A percentile compares a stretch with the other conserved stretches of the same genome.
Evolutionary conservation across 1,140 invertebrate genomes (phyloP).

Genomic region (Coptotermes formosanus): DNA sequence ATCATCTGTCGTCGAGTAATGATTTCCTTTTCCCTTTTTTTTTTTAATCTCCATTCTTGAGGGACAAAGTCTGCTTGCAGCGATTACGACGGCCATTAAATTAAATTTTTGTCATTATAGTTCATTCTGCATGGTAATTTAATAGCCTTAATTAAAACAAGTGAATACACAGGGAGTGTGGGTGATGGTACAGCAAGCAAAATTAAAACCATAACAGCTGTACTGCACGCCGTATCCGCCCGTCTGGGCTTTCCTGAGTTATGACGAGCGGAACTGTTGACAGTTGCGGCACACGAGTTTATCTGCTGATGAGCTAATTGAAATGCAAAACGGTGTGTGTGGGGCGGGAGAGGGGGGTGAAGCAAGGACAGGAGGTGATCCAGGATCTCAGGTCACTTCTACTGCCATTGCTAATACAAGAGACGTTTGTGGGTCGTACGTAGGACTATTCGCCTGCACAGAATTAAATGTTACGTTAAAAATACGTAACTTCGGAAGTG

Average conservation of each 20-base stretch:
- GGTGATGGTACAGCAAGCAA: not conserved
- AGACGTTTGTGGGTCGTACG: not conserved
- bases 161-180: conserved; percentile 9
- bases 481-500: no score
- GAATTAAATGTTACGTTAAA: no score
- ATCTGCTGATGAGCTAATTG: conserved; percentile 3
- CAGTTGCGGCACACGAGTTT: not conserved
- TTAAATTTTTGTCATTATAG: conserved; percentile 29
- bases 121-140: conserved; percentile 22
- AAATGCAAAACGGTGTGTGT: not conserved
- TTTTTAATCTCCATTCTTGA: conserved; percentile 5
- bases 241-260: not conserved
- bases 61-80: conserved; percentile 8
- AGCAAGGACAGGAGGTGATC: not conserved
- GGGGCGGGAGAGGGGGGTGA: not conserved
- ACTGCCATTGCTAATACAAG: not conserved
- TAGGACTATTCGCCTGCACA: no score
- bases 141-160: conserved; percentile 19
- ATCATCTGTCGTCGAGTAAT: not conserved
- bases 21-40: conserved; percentile 16
- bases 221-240: not conserved
- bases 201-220: not conserved
- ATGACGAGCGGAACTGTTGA: conserved; percentile 17
- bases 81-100: conserved; percentile 24
- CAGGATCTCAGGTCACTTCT: not conserved